phyloP scores from a whole-genome alignment of 23 tunicate species.

The Styela plicata region DNA sequence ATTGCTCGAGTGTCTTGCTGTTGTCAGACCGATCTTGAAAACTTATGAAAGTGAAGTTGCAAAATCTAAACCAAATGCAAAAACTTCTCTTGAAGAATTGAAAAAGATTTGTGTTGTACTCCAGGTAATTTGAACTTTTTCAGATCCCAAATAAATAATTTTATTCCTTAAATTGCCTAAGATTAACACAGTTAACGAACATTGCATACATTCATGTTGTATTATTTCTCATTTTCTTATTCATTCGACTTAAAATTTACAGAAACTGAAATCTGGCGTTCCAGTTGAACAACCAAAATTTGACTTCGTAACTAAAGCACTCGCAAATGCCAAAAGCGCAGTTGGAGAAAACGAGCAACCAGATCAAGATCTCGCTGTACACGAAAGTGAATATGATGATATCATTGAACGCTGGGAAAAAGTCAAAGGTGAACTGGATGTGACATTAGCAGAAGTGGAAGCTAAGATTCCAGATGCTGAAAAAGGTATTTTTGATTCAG shows the following conservation, averaged over 20 bases:
- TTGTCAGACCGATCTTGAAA: constrained; percentile 30
- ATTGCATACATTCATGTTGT: too few species aligned
- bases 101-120: constrained; percentile 8
- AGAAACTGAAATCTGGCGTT: constrained; percentile 40
- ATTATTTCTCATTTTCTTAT: too few species aligned
- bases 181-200: too few species aligned
- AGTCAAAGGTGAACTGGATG: constrained; percentile 25
- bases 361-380: constrained; percentile 48
- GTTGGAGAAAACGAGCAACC: background rate
- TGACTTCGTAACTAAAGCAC: constrained; percentile 19
- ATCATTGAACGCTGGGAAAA: constrained; percentile 47
- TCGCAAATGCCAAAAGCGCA: constrained; percentile 21
- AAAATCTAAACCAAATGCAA: constrained; percentile 28
- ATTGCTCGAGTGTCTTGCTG: constrained; percentile 18
- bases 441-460: constrained; percentile 2
- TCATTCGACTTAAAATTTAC: too few species aligned
- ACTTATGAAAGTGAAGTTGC: constrained; percentile 36
- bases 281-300: constrained; percentile 46
- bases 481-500: constrained; percentile 13
- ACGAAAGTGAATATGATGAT: constrained; percentile 7
- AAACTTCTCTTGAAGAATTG: constrained; percentile 10
- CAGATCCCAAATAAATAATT: too few species aligned
- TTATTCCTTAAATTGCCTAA: too few species aligned
- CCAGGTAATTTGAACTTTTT: constrained; percentile 30
- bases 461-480: constrained; percentile 22